Conservation (phyloP, 2,113 vertebrate genomes). For the Notechis scutatus region DNA sequence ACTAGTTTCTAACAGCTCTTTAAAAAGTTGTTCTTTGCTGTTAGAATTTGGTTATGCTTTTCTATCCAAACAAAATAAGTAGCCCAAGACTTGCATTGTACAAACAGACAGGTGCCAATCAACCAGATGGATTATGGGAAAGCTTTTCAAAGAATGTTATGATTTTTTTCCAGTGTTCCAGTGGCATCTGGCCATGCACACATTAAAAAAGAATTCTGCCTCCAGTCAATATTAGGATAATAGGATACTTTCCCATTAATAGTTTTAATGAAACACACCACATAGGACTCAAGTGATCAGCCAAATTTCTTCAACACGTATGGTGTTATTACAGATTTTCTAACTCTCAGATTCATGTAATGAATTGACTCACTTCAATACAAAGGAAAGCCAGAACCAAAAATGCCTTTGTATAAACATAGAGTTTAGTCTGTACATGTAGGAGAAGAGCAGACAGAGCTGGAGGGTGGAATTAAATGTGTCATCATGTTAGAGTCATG, state of each 20-base stretch:
- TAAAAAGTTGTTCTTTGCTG: background rate
- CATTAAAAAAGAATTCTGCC: background rate
- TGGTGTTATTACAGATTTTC: background rate
- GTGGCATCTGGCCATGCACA: background rate
- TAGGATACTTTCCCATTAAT: background rate
- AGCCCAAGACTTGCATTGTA: background rate
- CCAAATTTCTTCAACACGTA: background rate
- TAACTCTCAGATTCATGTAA: background rate
- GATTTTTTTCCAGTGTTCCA: background rate
- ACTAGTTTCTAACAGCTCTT: background rate
- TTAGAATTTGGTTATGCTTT: background rate
- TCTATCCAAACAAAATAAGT: background rate
- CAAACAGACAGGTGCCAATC: background rate
- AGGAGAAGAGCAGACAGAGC: background rate
- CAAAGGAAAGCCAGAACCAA: background rate
- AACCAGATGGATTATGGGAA: background rate
- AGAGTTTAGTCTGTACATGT: background rate
- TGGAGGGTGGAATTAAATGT: background rate
- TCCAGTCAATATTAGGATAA: background rate
- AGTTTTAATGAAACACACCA: background rate
- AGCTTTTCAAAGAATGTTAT: background rate
- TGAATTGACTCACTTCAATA: background rate
- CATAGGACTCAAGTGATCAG: background rate
- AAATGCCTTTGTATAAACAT: background rate
- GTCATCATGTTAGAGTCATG: background rate